phyloP scores from a whole-genome alignment of 2,797 vertebrate species.

The Anguilla megastoma region DNA sequence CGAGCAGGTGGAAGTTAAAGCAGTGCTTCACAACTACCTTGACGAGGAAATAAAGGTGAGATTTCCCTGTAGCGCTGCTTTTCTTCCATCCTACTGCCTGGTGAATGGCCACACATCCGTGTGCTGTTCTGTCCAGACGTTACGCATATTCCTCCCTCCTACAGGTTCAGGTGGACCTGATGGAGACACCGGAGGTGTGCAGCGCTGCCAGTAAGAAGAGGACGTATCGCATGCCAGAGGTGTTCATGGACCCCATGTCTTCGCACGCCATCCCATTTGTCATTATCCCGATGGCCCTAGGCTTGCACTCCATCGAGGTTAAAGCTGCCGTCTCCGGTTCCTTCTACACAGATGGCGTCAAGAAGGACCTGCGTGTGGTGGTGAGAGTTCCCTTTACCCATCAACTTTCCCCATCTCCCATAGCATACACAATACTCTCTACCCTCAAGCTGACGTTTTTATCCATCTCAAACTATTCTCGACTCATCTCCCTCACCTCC shows the following conservation, averaged over 20 bases:
- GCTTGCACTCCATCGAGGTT: constrained; percentile 71
- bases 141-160: not conserved
- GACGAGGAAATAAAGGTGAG: constrained; percentile 48
- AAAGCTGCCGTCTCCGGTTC: constrained; percentile 71
- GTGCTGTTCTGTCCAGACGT: not conserved
- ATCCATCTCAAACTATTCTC: not conserved
- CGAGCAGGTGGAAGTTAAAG: constrained; percentile 86
- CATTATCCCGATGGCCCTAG: constrained; percentile 77
- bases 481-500: not conserved
- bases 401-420: not conserved
- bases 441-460: not conserved
- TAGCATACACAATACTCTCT: not conserved
- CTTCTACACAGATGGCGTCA: constrained; percentile 67
- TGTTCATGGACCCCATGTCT: constrained; percentile 52
- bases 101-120: not conserved
- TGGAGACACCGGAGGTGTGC: constrained; percentile 73
- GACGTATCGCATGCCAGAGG: constrained; percentile 55
- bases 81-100: not conserved
- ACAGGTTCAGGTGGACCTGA: constrained; percentile 78
- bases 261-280: constrained; percentile 72
- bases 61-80: not conserved
- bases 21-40: constrained; percentile 83
- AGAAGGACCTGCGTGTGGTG: constrained; percentile 79
- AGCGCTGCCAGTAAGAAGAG: constrained; percentile 74
- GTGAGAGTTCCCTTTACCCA: constrained; percentile 64